Evolutionary conservation across 2,797 vertebrate species (phyloP).

Genomic region (Sciurus carolinensis): DNA sequence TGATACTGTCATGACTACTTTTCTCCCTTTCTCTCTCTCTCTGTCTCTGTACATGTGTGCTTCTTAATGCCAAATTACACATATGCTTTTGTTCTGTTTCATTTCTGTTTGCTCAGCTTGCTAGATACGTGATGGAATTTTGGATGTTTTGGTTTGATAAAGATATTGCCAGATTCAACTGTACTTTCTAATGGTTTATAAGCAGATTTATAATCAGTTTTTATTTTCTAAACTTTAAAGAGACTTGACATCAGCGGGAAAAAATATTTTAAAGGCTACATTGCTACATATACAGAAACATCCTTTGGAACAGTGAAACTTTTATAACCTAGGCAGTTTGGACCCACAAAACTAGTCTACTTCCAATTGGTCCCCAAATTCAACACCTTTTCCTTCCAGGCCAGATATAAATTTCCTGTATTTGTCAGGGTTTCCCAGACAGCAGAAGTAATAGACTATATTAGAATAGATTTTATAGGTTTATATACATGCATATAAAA

Average conservation of each 20-base stretch:
- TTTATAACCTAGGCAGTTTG: background rate
- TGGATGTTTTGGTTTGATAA: background rate
- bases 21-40: background rate
- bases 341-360: background rate
- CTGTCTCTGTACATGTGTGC: background rate
- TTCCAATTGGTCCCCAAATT: background rate
- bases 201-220: background rate
- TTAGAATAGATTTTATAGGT: too few relatives aligned
- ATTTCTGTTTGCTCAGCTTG: constrained; percentile 54
- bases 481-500: too few relatives aligned
- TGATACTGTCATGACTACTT: background rate
- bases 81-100: constrained; percentile 42
- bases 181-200: background rate
- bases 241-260: background rate
- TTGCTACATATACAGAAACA: background rate
- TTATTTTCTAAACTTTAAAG: constrained; percentile 42
- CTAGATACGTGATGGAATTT: background rate
- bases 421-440: background rate
- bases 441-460: background rate
- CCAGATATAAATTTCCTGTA: background rate
- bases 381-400: background rate
- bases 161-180: background rate
- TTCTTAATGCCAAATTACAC: constrained; percentile 36
- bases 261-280: background rate
- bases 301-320: background rate